phyloP scores from a whole-genome alignment of 92 coral and sea anemone genomes.

The Isaurus tuberculatus region DNA sequence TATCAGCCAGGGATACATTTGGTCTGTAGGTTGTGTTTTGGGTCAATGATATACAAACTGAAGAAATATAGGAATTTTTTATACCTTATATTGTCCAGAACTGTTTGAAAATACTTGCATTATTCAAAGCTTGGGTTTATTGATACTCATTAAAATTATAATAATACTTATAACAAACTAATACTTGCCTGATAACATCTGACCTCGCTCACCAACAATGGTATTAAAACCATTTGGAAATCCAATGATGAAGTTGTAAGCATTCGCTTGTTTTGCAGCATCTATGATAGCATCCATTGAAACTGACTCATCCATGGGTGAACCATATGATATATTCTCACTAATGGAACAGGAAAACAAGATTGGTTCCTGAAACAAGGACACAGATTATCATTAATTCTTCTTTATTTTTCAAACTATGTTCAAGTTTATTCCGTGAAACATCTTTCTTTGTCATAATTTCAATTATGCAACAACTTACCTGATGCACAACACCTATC shows the following conservation, averaged over 20 bases:
- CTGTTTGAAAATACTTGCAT: too few relatives aligned
- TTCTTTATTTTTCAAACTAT: too few relatives aligned
- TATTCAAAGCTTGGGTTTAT: too few relatives aligned
- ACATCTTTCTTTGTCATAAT: too few relatives aligned
- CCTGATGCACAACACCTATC: conserved; percentile 96
- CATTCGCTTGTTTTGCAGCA: conserved; percentile 96
- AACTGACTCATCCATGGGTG: conserved; percentile 65
- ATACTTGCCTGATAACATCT: conserved; percentile 87
- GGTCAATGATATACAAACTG: too few relatives aligned
- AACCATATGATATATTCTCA: conserved; percentile 94
- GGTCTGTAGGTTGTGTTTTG: too few relatives aligned
- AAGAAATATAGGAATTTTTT: too few relatives aligned
- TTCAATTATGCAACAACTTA: neutral
- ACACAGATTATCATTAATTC: too few relatives aligned
- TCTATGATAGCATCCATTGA: conserved; percentile 71
- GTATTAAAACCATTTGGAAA: conserved; percentile 91
- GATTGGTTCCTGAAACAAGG: conserved; percentile 80
- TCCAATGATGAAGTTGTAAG: conserved; percentile 77
- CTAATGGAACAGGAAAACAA: conserved; percentile 90
- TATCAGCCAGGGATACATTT: too few relatives aligned
- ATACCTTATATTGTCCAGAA: too few relatives aligned
- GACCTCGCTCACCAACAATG: conserved; percentile 95
- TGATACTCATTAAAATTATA: neutral
- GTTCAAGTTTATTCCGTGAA: too few relatives aligned
- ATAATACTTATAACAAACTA: neutral